A percentile compares a stretch with the other conserved stretches of the same genome.
These are phyloP conservation scores for Heliconius cydno DNA, from an alignment of 2,888 invertebrate species.

Conservation along the genomic window DNA sequence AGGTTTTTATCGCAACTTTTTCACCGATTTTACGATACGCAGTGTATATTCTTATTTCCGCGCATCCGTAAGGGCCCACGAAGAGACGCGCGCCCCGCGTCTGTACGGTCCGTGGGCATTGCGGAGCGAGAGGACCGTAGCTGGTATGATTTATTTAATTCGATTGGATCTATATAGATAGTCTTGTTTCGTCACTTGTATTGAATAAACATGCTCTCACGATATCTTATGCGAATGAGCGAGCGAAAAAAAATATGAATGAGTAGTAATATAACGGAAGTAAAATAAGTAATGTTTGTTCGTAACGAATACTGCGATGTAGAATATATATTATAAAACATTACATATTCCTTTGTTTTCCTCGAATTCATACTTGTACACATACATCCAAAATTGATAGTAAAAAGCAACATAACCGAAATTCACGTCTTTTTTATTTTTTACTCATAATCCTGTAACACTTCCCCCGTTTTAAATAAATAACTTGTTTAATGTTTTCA, in stretches of 20 bases:
- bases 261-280: slow-evolving; percentile 79
- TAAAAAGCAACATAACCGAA: slow-evolving; percentile 83
- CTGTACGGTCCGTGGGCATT: slow-evolving; percentile 46
- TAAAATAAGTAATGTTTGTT: slow-evolving; percentile 82
- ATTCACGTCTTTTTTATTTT: slow-evolving; percentile 72
- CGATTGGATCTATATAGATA: slow-evolving; percentile 77
- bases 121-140: slow-evolving; percentile 74
- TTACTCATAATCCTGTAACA: slow-evolving; percentile 50
- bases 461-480: slow-evolving; percentile 23
- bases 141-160: slow-evolving; percentile 81
- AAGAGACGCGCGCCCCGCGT: no score
- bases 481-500: slow-evolving; percentile 9
- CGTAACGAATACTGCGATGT: slow-evolving; percentile 81
- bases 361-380: slow-evolving; percentile 83
- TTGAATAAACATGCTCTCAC: slow-evolving; percentile 71
- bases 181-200: slow-evolving; percentile 71
- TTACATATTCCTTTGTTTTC: slow-evolving; percentile 82
- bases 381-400: slow-evolving; percentile 83
- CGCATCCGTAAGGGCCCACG: slow-evolving; percentile 34
- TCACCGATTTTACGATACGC: slow-evolving; percentile 76
- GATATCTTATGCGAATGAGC: slow-evolving; percentile 68
- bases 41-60: slow-evolving; percentile 53
- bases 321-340: slow-evolving; percentile 79
- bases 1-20: slow-evolving; percentile 80
- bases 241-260: slow-evolving; percentile 78